Evolutionary conservation across 1,140 invertebrate species (phyloP), one percentile per base, ranked within the genome.

Genomic region (Nixonia krombeini): DNA sequence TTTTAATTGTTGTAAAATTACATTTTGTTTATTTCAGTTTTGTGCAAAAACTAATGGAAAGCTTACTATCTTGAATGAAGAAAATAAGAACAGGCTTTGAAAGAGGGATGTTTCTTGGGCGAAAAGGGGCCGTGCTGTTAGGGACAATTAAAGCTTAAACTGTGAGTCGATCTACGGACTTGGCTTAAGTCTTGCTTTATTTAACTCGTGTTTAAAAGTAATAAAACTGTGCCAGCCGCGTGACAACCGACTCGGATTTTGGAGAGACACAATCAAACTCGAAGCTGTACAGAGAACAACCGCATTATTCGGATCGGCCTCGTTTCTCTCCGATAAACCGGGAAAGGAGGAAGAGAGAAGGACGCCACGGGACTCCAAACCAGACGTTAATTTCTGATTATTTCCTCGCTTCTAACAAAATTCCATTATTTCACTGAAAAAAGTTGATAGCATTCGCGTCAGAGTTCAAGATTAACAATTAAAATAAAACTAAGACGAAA

Each of bases 191-290:
- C 59, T 49, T 67, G 76, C 78, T 83, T 83, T 83, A 84, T 83
- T 83, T 83, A 83, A 84, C 76, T 80, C 78, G 77, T 81, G 80
- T 83, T 84, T 83, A 83, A 83, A 84, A 83, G 78, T 82, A 77
- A 82, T 84, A 82, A 84, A 83, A 83, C 59, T 37, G 18, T 42
- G 40, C 21, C 18, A 6, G 40, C 25, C 50, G 38, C 35, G 51
- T 59, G 64, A 64, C 59, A 59, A 45, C 58, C 33, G 38, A 63
- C 46, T 67, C 25, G 51, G 50, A 16, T 42, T 42, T 42, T 21
- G 25, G 28, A 23, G 26, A 52, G 26, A 46, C 21, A 41, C 59
- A 68, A 68, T 72, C 70, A 72, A 66, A 71, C 31, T 63, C 29
- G 56, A 68, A 72, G 68, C 67, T 69, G 33, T 51, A 40, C 55